Conservation (phyloP, 2,888 invertebrate species). For the Megaustenia siamemsis region DNA sequence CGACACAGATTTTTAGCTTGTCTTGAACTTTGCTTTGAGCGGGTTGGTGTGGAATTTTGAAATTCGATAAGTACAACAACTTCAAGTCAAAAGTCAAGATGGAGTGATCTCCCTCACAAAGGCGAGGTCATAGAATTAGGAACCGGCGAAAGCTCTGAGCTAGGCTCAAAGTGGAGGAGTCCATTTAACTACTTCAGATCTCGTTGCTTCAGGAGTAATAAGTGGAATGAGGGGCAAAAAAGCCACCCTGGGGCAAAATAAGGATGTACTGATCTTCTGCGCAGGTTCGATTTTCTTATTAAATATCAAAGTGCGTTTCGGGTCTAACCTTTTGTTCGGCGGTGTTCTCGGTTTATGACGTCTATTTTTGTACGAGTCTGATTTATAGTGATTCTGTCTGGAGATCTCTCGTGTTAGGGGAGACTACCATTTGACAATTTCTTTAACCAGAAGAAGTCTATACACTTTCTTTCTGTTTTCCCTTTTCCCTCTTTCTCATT, state of each 20-base stretch:
- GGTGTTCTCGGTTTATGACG: background rate
- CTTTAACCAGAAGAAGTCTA: background rate
- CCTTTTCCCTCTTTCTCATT: background rate
- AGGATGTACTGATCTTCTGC: slow-evolving; percentile 1
- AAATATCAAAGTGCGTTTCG: slow-evolving; percentile 7
- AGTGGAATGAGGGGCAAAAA: slow-evolving; percentile 11
- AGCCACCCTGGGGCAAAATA: background rate
- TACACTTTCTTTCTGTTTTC: background rate
- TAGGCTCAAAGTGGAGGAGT: slow-evolving; percentile 15
- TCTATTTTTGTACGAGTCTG: background rate
- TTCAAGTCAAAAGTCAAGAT: slow-evolving; percentile 40
- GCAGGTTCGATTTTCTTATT: slow-evolving; percentile 29
- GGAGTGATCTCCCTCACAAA: slow-evolving; percentile 11
- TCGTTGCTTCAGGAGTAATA: background rate
- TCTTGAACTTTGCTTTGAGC: background rate
- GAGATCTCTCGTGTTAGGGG: background rate
- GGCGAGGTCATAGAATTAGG: background rate
- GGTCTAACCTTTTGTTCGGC: background rate
- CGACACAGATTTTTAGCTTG: background rate
- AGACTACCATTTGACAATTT: background rate
- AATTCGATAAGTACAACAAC: slow-evolving; percentile 33
- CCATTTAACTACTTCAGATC: slow-evolving; percentile 33
- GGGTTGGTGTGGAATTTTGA: slow-evolving; percentile 18
- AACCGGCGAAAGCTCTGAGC: slow-evolving; percentile 7
- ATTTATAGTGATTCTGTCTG: background rate